Evolutionary conservation across 53 echinoderm and acorn worm genomes (phyloP), one percentile per base, ranked within the genome.

Genomic region (Patiria pectinifera): DNA sequence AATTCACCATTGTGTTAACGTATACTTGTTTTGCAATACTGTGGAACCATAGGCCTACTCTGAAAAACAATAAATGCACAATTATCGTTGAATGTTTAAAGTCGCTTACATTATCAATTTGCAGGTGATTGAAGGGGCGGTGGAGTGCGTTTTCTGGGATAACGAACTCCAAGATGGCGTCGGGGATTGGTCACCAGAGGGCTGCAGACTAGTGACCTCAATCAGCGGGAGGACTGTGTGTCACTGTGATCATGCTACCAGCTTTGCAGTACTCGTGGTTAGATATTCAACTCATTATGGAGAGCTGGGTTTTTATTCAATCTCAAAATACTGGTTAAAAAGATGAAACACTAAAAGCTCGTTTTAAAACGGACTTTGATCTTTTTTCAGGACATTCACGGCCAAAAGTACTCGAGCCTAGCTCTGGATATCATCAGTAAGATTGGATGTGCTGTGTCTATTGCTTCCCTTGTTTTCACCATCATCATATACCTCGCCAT

Each of bases 181-280:
- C 26, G 96, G 96, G 6, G 84, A 60, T 22, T 96, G 96, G 96
- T 96, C 96, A 11, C 61, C 93, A 2, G 85, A 91, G 60, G 96
- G 96, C 14, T 96, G 96, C 86, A 87, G 47, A 61, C 69, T 66
- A 4, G 86, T 62, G 46, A 24, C 23, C 13, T 78, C 86, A 3
- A 91, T 87, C 6, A 80, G 26, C 22, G 58, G 78, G 2, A 78
- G 80, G 63, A 93, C 93, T 15, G 45, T 76, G 14, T 96, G 96
- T 83, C 82, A 91, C 2, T 96, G 96, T 71, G 75, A 93, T 72
- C 96, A 94, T 48, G 90, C 94, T 2, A 96, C 96, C 26, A 96
- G 87, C 89, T 96, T 96, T 74, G 96, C 96, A 9, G 92, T 96
- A 45, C 78, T 96, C 26, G 82, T 96, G 87, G 96, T 96, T 87